Conservation (phyloP, 2,113 vertebrate genomes). For the Sapajus apella region DNA sequence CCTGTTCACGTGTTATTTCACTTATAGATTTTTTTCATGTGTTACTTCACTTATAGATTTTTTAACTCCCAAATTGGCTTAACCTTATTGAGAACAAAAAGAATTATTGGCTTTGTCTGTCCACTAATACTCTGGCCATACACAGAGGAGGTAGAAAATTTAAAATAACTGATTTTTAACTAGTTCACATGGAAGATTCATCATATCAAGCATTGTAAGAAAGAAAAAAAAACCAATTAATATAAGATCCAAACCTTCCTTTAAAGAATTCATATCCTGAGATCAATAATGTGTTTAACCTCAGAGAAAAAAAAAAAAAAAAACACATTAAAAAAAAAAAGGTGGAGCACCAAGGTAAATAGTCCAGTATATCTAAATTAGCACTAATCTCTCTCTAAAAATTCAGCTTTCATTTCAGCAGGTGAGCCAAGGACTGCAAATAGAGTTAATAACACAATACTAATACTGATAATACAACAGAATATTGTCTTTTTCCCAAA, state of each 20-base stretch:
- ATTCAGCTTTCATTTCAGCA: slow-evolving; percentile 20
- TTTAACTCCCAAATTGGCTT: neutral
- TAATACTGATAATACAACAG: neutral
- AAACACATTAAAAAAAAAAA: neutral
- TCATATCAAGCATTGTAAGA: neutral
- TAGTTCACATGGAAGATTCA: neutral
- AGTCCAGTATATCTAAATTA: neutral
- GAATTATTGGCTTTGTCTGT: neutral
- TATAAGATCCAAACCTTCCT: neutral
- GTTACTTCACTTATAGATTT: neutral
- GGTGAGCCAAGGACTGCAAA: neutral
- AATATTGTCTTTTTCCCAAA: neutral
- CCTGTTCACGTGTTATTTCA: neutral
- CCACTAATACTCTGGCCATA: neutral
- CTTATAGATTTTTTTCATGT: neutral
- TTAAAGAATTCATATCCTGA: neutral
- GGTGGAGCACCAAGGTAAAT: neutral
- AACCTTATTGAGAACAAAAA: neutral
- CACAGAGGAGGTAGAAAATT: neutral
- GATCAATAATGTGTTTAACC: neutral
- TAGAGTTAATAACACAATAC: neutral
- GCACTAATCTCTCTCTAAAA: neutral
- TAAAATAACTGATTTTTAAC: neutral
- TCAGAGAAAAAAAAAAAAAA: fast-evolving
- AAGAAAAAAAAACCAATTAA: neutral